A percentile compares a stretch with the other conserved stretches of the same genome.
Evolutionary conservation across 2,113 vertebrate genomes (phyloP).

Genomic region (Marmota monax): DNA sequence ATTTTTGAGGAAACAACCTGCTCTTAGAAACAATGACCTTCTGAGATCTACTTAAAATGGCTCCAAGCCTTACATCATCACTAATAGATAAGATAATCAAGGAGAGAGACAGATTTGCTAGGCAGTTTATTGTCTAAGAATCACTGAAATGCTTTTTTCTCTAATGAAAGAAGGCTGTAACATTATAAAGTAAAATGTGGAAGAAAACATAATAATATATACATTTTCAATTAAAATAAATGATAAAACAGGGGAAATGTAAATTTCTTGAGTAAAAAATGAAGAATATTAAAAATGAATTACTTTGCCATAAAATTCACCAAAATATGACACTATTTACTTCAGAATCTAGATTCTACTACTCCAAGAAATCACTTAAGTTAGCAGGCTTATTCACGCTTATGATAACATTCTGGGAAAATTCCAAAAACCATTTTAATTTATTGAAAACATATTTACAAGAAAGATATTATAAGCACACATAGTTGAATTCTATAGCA

Average conservation of each 20-base stretch:
- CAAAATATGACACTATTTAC: slow-evolving; percentile 27
- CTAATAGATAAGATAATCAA: slow-evolving; percentile 91
- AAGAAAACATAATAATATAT: slow-evolving; percentile 16
- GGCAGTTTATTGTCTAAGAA: neutral
- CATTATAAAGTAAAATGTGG: slow-evolving; percentile 34
- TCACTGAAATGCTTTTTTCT: slow-evolving; percentile 29
- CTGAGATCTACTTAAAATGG: slow-evolving; percentile 79
- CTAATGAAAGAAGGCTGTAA: slow-evolving; percentile 32
- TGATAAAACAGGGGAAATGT: neutral
- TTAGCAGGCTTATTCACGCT: neutral
- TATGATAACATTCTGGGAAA: slow-evolving; percentile 7
- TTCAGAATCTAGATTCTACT: slow-evolving; percentile 23
- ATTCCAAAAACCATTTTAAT: slow-evolving; percentile 13
- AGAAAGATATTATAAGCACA: neutral
- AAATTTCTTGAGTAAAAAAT: slow-evolving; percentile 26
- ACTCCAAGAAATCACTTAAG: slow-evolving; percentile 55
- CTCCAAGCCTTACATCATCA: slow-evolving; percentile 75
- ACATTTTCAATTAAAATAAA: slow-evolving; percentile 44
- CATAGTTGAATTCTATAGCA: neutral
- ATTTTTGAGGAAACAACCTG: slow-evolving; percentile 47
- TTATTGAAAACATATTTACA: slow-evolving; percentile 36
- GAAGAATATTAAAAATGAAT: slow-evolving; percentile 55
- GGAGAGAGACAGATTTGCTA: slow-evolving; percentile 89
- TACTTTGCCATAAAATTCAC: slow-evolving; percentile 34
- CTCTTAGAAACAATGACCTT: slow-evolving; percentile 64